Base-by-base conservation (phyloP, 2,888 invertebrate genomes). In the Euplexia lucipara region DNA sequence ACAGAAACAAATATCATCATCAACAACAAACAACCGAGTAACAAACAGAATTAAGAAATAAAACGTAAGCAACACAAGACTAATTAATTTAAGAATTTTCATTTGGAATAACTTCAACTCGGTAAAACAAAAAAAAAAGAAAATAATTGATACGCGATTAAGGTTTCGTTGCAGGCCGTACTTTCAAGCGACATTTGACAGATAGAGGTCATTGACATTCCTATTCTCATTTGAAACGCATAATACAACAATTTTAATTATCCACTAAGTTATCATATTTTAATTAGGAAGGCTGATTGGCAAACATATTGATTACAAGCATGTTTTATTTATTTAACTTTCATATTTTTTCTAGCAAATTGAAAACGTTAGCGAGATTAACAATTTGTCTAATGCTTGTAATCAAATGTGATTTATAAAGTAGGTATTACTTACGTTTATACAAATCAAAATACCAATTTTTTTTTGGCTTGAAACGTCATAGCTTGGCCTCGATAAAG, bases 221-320 rank as follows among this genome's bases (percentile, higher is more conserved):
- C n/a, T n/a, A n/a, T n/a, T n/a, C n/a, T n/a, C n/a, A n/a, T n/a
- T n/a, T n/a, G n/a, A n/a, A n/a, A n/a, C n/a, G n/a, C n/a, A n/a
- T n/a, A n/a, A 71, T 59, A 73, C 63, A 69, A 74, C 66, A 79
- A 73, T 70, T 39, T 67, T 44, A 42, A 57, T 49, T 60, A 62
- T 49, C 51, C 51, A 58, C 32, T 70, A 53, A 26, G 0, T 47
- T 42, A 72, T 18, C 58, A 45, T 77, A 65, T 18, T n/a, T 32
- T 47, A 32, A 39, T 64, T 42, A 59, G 26, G 41, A 52, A 76
- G 54, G 22, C 47, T 59, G 34, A 41, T 53, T 39, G 42, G 22
- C 10, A 37, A 54, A 35, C 18, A 52, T 35, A 26, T 57, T 49
- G 34, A 30, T 53, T 53, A 70, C 41, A 62, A 56, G 34, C n/a